Conservation (phyloP, 2,113 vertebrate genomes). For the Tor tambroides region DNA sequence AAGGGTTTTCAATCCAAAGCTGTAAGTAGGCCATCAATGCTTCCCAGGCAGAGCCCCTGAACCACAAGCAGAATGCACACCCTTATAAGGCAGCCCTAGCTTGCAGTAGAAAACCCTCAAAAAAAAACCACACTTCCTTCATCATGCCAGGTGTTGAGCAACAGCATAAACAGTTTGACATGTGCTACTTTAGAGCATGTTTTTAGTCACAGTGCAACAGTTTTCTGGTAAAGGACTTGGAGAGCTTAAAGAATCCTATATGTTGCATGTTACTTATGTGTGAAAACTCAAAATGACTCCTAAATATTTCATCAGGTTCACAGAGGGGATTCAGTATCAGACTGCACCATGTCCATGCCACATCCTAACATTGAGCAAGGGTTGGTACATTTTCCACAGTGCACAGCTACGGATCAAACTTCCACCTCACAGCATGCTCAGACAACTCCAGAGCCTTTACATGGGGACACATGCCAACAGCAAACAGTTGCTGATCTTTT, state of each 20-base stretch:
- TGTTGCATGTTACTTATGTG: neutral
- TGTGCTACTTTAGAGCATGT: neutral
- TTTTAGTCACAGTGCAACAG: neutral
- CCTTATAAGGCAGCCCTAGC: constrained; percentile 51
- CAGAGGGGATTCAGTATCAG: constrained; percentile 35
- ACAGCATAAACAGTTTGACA: neutral
- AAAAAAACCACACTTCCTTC: constrained; percentile 65
- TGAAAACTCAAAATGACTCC: neutral
- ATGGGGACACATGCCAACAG: constrained; percentile 47
- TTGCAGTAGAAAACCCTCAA: constrained; percentile 41
- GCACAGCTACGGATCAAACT: neutral
- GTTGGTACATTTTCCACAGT: constrained; percentile 64
- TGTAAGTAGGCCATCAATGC: constrained; percentile 4
- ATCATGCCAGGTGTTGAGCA: constrained; percentile 55
- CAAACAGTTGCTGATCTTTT: constrained; percentile 60
- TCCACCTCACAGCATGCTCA: constrained; percentile 13
- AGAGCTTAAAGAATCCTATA: neutral
- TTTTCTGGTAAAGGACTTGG: neutral
- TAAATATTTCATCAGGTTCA: constrained; percentile 60
- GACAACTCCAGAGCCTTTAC: constrained; percentile 32
- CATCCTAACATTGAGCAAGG: constrained; percentile 74
- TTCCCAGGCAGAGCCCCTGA: constrained; percentile 33
- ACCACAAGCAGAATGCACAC: constrained; percentile 30
- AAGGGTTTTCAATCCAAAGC: neutral
- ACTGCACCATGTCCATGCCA: constrained; percentile 50